phyloP scores from a whole-genome alignment of 35 echinoderm and acorn worm species.

The Strongylocentrotus purpuratus region DNA sequence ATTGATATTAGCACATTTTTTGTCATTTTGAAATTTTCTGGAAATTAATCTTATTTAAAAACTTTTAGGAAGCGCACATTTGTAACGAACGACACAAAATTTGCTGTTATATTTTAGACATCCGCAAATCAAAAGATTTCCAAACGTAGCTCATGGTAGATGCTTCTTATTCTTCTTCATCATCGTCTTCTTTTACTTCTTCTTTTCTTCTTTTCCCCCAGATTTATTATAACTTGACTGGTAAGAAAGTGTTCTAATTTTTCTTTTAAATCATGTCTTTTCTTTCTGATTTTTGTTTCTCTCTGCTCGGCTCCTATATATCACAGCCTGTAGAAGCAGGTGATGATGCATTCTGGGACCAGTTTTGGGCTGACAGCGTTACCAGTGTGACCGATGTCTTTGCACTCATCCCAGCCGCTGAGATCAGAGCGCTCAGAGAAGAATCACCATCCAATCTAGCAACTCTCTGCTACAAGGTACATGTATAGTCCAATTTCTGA shows the following conservation, averaged over 20 bases:
- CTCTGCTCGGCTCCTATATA: not conserved
- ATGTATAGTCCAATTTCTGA: not conserved
- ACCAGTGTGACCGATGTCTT: slow-evolving; percentile 98
- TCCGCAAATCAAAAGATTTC: too few relatives aligned
- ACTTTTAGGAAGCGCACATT: too few relatives aligned
- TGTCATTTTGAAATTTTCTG: too few relatives aligned
- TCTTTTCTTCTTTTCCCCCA: not conserved
- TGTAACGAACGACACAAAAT: too few relatives aligned
- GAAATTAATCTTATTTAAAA: too few relatives aligned
- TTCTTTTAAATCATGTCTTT: not conserved
- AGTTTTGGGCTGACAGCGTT: slow-evolving; percentile 98
- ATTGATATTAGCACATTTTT: too few relatives aligned
- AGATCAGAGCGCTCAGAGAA: slow-evolving; percentile 92
- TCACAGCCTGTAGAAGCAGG: slow-evolving; percentile 93
- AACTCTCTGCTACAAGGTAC: slow-evolving; percentile 97
- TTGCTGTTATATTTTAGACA: too few relatives aligned
- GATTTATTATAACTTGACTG: not conserved
- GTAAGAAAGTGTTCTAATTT: not conserved
- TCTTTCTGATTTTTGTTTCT: not conserved
- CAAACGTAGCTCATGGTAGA: too few relatives aligned
- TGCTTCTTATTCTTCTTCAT: too few relatives aligned
- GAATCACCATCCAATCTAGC: slow-evolving; percentile 97
- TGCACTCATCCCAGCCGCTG: slow-evolving; percentile 95
- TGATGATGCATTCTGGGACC: slow-evolving; percentile 99
- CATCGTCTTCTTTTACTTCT: too few relatives aligned